Base-by-base conservation (phyloP, 2,113 vertebrate genomes). In the Spea multiplicata region DNA sequence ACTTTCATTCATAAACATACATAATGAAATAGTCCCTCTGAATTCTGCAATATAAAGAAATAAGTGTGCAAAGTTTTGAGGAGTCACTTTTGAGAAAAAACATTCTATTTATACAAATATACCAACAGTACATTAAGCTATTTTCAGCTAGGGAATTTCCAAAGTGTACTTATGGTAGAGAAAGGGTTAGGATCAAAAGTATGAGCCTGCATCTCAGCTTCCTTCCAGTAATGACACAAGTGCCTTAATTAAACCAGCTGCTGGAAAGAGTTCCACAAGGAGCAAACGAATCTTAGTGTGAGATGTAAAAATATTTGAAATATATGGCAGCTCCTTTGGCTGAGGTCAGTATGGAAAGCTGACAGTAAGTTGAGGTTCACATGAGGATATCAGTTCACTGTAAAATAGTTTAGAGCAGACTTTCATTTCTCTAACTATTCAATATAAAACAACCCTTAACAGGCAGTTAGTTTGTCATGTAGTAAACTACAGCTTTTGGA, bases 301-400 rank as follows among this genome's bases (percentile, higher is more conserved):
- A 67, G 78, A 80, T 80, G 73, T 73, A 16, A 74, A 80, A 80
- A 61, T 59, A 80, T 68, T 71, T 59, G 53, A 80, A 74, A 74
- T 80, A 80, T 59, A 80, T 80, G 62, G 78, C 78, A 80, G 78
- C 73, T 61, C 55, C 64, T 49, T 80, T 80, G 71, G 78, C 78
- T 50, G 71, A 52, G n/a, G 52, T 68, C 7, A 46, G 44, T 30
- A 67, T 80, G 78, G 78, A 80, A 74, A 80, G 62, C 64, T 79
- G 47, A 69, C 47, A 46, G 71, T 74, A 71, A 80, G 71, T 62
- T 59, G 44, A 74, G 71, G 78, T 73, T 80, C 78, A 80, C 61
- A 55, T 61, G 67, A 80, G 78, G 71, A 80, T 74, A 80, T 74
- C 73, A 80, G 73, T 71, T 68, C 64, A 12, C 44, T 66, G n/a